phyloP scores from a whole-genome alignment of 2,113 vertebrate species.

The Campylomormyrus numenius region DNA sequence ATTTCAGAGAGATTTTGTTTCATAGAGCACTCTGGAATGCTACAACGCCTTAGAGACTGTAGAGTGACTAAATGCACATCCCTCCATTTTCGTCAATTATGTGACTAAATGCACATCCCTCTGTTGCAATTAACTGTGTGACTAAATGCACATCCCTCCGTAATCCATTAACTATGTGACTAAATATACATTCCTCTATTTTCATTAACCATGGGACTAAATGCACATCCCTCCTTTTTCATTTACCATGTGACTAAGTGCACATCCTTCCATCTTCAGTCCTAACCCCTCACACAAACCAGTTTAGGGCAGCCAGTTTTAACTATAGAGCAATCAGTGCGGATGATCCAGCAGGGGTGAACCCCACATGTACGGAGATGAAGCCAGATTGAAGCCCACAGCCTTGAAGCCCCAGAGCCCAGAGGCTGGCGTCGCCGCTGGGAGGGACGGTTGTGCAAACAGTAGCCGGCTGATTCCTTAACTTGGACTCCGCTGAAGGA shows the following conservation, averaged over 20 bases:
- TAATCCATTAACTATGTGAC: neutral
- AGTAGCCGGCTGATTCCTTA: neutral
- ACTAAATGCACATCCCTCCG: neutral
- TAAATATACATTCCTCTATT: neutral
- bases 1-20: neutral
- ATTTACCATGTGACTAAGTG: neutral
- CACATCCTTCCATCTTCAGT: neutral
- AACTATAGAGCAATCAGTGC: neutral
- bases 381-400: neutral
- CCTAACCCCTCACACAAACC: neutral
- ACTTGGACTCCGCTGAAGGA: neutral
- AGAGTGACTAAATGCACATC: neutral
- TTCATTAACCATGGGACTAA: neutral
- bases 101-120: neutral
- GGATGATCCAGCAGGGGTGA: neutral
- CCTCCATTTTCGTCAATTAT: neutral
- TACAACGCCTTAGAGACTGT: neutral
- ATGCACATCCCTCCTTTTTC: neutral
- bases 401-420: neutral
- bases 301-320: neutral
- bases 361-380: neutral
- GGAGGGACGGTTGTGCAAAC: neutral
- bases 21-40: neutral
- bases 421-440: neutral
- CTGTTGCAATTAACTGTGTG: neutral